Base-by-base conservation (phyloP, 2,888 invertebrate genomes). In the Tachina grossa region DNA sequence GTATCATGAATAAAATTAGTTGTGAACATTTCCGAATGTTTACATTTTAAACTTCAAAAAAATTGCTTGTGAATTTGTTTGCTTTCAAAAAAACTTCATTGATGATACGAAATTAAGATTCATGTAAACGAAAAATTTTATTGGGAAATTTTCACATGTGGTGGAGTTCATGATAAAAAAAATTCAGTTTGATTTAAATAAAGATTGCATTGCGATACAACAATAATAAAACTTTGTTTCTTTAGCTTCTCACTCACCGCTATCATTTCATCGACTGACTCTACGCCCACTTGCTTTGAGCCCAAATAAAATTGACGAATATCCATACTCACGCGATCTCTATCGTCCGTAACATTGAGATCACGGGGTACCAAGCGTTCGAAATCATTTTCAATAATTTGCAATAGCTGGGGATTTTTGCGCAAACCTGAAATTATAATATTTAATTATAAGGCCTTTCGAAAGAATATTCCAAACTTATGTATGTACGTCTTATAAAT, bases 301-400 rank as follows among this genome's bases (percentile, higher is more conserved):
- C 94, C 94, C 89, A 95, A 93, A 91, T 95, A 95, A 90, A 94
- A 95, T 13, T 93, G 91, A 13, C 94, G 92, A 86, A 95, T 94
- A 65, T 92, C 90, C 2, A 90, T 89, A 16, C 94, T 93, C 0
- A 93, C 93, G n/a, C 89, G 91, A 84, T 91, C 88, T 87, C 87
- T 93, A 89, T 91, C 93, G 89, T 87, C 89, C 1, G 87, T 87
- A 0, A 92, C 90, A 57, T 93, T 91, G 45, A 95, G 91, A 89
- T 94, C 94, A 0, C 93, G 94, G 0, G 95, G 95, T 68, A 95
- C 93, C 86, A 94, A 93, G n/a, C 95, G 93, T 0, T 90, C 91
- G 90, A 95, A 95, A 90, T 95, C 94, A 14, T 93, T 93, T 53
- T 95, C 94, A 84, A 95, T 91, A 87, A 94, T 94, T 55, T 90